phyloP scores from a whole-genome alignment of 1,140 invertebrate species.

The Drosophila miranda region DNA sequence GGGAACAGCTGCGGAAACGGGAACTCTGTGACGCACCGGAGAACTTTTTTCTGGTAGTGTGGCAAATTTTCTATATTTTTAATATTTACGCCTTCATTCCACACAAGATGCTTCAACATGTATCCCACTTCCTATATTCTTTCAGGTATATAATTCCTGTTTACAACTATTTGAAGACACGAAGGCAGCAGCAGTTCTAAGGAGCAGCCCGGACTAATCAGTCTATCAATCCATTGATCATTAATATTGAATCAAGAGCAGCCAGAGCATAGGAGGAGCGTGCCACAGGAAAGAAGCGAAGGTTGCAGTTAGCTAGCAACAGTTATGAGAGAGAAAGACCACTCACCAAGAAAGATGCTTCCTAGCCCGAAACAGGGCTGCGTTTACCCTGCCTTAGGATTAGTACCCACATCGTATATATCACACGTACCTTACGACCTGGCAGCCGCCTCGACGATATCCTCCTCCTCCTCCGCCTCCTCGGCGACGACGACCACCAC shows the following conservation, averaged over 20 bases:
- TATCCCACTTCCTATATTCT: background rate
- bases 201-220: no score
- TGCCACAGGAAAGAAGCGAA: conserved; percentile 6
- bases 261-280: conserved; percentile 12
- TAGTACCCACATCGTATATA: conserved; percentile 83
- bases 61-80: no score
- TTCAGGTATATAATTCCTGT: conserved; percentile 44
- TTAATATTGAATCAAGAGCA: conserved; percentile 1
- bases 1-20: conserved; percentile 52
- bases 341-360: conserved; percentile 89
- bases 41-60: background rate
- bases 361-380: conserved; percentile 88
- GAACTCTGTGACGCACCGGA: conserved; percentile 51
- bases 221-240: conserved; percentile 15
- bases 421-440: conserved; percentile 83
- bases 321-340: conserved; percentile 91
- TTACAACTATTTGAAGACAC: background rate
- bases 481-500: conserved; percentile 41
- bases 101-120: background rate
- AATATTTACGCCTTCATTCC: no score
- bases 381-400: conserved; percentile 86
- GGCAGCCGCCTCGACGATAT: conserved; percentile 69
- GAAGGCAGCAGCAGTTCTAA: background rate
- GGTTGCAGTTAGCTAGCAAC: conserved; percentile 17
- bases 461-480: conserved; percentile 31